Evolutionary conservation across 2,888 invertebrate genomes (phyloP).

Genomic region (Hyalella azteca): DNA sequence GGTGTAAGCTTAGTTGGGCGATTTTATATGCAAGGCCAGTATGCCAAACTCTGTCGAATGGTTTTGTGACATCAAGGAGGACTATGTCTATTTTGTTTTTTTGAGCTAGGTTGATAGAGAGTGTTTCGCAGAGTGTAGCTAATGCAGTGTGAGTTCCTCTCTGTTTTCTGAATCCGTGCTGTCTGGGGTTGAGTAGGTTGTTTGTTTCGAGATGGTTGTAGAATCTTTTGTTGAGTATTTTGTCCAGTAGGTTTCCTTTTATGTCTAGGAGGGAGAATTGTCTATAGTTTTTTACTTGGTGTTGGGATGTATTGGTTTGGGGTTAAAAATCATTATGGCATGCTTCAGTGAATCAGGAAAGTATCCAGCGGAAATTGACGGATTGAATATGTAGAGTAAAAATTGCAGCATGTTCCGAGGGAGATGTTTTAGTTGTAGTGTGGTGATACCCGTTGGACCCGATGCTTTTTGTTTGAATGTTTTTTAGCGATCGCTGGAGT

Average conservation of each 20-base stretch:
- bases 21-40: not conserved
- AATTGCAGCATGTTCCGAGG: not conserved
- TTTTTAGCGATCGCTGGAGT: not conserved
- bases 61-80: not conserved
- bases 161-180: not conserved
- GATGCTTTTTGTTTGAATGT: not conserved
- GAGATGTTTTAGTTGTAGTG: not conserved
- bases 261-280: not conserved
- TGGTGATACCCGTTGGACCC: not conserved
- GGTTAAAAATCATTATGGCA: not conserved
- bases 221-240: not conserved
- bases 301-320: not conserved
- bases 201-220: not conserved
- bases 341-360: not conserved
- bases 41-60: not conserved
- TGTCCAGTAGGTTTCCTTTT: not conserved
- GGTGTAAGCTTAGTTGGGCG: not conserved
- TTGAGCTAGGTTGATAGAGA: not conserved
- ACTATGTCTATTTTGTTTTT: not conserved
- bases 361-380: not conserved
- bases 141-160: not conserved
- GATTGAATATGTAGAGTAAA: not conserved
- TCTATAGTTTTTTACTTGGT: not conserved
- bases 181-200: not conserved
- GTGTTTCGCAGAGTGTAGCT: not conserved